Evolutionary conservation across 2,888 invertebrate species (phyloP).

Genomic region (Eugnorisma glareosa): DNA sequence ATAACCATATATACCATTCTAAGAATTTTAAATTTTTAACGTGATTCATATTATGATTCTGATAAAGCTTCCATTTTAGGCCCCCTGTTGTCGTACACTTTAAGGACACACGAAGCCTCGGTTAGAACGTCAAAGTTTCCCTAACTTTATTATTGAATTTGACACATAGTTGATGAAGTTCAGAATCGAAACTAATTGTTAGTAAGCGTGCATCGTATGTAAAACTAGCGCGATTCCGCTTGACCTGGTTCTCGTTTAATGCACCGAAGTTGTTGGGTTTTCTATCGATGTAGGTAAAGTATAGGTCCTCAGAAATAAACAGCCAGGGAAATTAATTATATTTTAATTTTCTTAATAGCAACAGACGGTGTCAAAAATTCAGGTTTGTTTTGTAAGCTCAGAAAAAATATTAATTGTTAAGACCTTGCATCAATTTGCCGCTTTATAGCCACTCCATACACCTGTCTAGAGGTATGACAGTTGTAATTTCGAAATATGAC

Average conservation of each 20-base stretch:
- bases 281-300: not conserved
- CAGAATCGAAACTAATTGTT: constrained; percentile 29
- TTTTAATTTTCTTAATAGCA: not conserved
- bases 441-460: not conserved
- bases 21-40: too few relatives aligned
- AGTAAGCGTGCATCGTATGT: constrained; percentile 8
- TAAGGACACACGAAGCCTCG: not conserved
- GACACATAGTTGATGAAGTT: constrained; percentile 18
- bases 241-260: constrained; percentile 14
- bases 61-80: too few relatives aligned
- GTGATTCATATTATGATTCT: too few relatives aligned
- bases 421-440: not conserved
- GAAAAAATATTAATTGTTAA: not conserved
- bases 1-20: too few relatives aligned
- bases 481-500: not conserved
- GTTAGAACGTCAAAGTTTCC: constrained; percentile 15
- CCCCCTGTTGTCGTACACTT: not conserved
- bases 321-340: not conserved
- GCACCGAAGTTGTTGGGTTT: not conserved
- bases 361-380: not conserved
- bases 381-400: not conserved
- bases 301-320: not conserved
- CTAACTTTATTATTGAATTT: constrained; percentile 22
- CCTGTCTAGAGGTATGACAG: not conserved
- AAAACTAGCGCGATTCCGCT: not conserved